Conservation (phyloP, 2,888 invertebrate species). For the Lasioglossum vierecki region DNA sequence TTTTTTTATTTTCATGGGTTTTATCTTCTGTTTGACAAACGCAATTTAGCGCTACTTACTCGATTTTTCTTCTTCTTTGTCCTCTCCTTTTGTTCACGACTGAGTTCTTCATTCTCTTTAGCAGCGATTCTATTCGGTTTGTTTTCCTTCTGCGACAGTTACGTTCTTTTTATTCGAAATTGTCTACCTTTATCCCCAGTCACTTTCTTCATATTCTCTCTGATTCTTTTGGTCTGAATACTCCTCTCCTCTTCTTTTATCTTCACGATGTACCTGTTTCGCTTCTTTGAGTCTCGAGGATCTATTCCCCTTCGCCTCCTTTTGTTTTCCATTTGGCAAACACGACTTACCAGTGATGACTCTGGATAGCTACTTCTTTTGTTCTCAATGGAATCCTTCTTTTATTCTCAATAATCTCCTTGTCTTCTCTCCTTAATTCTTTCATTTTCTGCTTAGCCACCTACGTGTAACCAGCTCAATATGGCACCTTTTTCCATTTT, state of each 20-base stretch:
- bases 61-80: neutral
- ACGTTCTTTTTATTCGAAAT: too few species aligned
- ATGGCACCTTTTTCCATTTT: neutral
- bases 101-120: neutral
- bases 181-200: neutral
- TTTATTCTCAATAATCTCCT: neutral
- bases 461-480: neutral
- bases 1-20: too few species aligned
- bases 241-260: neutral
- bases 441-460: neutral
- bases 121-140: neutral
- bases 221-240: neutral
- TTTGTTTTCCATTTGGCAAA: neutral
- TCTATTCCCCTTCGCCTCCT: neutral
- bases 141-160: neutral
- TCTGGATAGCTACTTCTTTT: too few species aligned
- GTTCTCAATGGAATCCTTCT: neutral
- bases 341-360: too few species aligned
- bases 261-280: neutral
- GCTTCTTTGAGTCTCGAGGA: neutral
- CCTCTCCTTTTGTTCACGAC: neutral
- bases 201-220: neutral
- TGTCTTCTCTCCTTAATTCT: neutral
- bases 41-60: too few species aligned
- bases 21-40: too few species aligned